These are phyloP conservation scores for Erythrocebus patas DNA, from an alignment of 2,113 vertebrate species.

Conservation along the genomic window DNA sequence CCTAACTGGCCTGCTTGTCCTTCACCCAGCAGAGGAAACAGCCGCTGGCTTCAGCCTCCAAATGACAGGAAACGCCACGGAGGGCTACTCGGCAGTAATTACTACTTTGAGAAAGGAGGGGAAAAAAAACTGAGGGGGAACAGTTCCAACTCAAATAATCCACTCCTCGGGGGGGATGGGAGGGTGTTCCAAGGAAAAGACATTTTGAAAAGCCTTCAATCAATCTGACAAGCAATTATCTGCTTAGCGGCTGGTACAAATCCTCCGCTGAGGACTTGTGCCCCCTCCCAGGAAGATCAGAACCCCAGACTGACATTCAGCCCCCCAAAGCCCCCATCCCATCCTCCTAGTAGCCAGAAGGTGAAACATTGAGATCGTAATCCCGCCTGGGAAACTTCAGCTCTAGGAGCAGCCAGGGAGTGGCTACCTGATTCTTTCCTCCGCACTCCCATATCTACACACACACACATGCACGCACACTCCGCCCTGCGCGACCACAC, in stretches of 20 bases:
- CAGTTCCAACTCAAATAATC: slow-evolving; percentile 83
- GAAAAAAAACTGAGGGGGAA: slow-evolving; percentile 79
- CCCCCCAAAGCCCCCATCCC: neutral
- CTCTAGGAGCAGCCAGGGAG: neutral
- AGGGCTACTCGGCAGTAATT: slow-evolving; percentile 88
- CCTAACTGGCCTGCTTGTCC: slow-evolving; percentile 79
- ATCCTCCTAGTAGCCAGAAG: neutral
- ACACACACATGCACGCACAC: neutral
- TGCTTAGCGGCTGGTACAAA: slow-evolving; percentile 79
- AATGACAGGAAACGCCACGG: slow-evolving; percentile 84
- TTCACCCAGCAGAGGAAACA: slow-evolving; percentile 84
- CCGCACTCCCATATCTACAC: neutral
- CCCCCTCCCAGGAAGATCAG: slow-evolving; percentile 59
- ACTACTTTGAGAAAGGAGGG: slow-evolving; percentile 83
- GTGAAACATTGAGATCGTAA: neutral
- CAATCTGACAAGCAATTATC: slow-evolving; percentile 89
- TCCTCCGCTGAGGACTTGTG: slow-evolving; percentile 58
- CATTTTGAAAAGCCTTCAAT: slow-evolving; percentile 86
- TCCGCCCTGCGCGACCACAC: neutral
- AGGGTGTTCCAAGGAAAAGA: slow-evolving; percentile 82
- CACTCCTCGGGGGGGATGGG: slow-evolving; percentile 76
- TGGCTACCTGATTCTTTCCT: neutral
- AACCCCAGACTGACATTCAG: neutral
- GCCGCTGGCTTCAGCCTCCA: slow-evolving; percentile 81
- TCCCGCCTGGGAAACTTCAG: neutral